Base-by-base conservation (phyloP, 2,888 invertebrate genomes). In the Drosophila fungiperda region DNA sequence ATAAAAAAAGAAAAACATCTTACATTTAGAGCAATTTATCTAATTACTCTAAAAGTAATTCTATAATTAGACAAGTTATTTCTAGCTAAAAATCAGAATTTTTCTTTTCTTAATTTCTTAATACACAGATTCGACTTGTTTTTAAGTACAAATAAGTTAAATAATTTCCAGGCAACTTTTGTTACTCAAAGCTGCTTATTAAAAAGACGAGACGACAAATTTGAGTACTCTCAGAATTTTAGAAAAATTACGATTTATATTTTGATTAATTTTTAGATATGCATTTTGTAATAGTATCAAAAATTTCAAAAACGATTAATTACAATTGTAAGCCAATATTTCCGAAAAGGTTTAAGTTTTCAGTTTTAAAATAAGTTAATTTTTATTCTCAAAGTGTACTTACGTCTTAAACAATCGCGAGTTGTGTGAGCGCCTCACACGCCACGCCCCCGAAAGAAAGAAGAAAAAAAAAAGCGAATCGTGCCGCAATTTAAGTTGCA, bases 401-500 rank as follows among this genome's bases (percentile, higher is more conserved):
- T 15, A 36, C 15, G 15, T 38, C 38, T 45, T 23, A 40, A 15
- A 15, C 15, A 23, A 17, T 45, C 15, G 45, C 7, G 23, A 45
- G 23, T 23, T 11, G 23, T 54, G 23, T 36, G 11, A 17, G 9
- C 26, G 54, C 15, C 32, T 38, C 38, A n/a, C 50, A 29, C 26
- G 26, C 68, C 68, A 26, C 23, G 58, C 63, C 76, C 69, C 52
- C 60, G 40, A 23, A 26, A 17, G n/a, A 29, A 45, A 52, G 48
- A 35, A 55, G 53, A 26, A 12, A 11, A 6, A 35, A 61, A 36
- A 26, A 53, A 36, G 23, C 45, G 23, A 45, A 45, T 52, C 66
- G 52, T 66, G 66, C 52, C 32, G 52, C 53, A 50, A 29, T 32
- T 52, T 33, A 33, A 59, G 53, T 23, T 50, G 76, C 70, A 79